A percentile compares a stretch with the other conserved stretches of the same genome.
Conservation (phyloP, 2,797 vertebrate genomes). For the Karalla daura region DNA sequence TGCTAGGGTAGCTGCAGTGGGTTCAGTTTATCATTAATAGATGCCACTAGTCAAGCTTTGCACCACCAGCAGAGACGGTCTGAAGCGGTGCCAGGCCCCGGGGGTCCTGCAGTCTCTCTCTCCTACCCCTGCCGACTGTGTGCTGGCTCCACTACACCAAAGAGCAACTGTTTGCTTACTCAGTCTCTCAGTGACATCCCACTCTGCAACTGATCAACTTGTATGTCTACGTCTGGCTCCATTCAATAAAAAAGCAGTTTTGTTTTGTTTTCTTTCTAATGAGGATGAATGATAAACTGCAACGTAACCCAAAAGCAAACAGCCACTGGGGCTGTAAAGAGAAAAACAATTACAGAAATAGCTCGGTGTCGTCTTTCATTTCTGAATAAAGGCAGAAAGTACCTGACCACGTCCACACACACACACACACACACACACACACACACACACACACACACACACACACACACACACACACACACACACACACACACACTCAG, state of each 20-base stretch:
- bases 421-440: background rate
- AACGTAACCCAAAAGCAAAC: slow-evolving; percentile 12
- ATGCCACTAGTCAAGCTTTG: slow-evolving; percentile 42
- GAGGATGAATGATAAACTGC: slow-evolving; percentile 2
- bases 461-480: background rate
- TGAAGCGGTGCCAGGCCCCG: slow-evolving; percentile 60
- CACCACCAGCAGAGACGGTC: slow-evolving; percentile 46
- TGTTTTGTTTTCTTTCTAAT: slow-evolving; percentile 6
- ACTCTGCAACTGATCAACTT: slow-evolving; percentile 30
- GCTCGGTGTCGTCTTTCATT: background rate
- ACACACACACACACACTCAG: background rate
- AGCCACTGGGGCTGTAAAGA: background rate
- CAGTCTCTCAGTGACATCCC: slow-evolving; percentile 6
- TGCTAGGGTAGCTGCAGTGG: slow-evolving; percentile 19
- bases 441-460: background rate
- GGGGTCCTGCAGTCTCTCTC: slow-evolving; percentile 36
- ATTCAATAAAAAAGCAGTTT: slow-evolving; percentile 5
- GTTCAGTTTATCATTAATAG: slow-evolving; percentile 50
- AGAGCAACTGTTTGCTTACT: slow-evolving; percentile 39
- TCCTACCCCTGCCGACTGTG: slow-evolving; percentile 32
- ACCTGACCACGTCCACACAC: background rate
- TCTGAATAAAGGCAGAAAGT: background rate
- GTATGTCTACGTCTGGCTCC: slow-evolving; percentile 21
- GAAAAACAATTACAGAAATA: background rate
- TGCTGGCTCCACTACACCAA: slow-evolving; percentile 47